A percentile compares a stretch with the other conserved stretches of the same genome.
phyloP scores from a whole-genome alignment of 2,797 vertebrate genomes.

The Crenuchus spilurus region DNA sequence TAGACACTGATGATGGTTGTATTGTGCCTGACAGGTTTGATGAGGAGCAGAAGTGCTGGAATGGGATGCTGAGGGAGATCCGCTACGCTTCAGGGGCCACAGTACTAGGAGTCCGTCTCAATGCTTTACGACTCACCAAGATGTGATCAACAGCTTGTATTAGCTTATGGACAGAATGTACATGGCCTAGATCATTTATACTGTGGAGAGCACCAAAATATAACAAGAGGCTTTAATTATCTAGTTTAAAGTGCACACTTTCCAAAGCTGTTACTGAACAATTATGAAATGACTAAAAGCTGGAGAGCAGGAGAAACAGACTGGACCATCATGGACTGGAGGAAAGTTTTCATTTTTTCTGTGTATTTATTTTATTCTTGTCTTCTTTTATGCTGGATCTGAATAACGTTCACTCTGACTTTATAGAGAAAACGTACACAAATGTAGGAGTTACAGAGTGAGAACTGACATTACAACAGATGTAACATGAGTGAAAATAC shows the following conservation, averaged over 20 bases:
- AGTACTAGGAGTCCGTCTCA: slow-evolving; percentile 85
- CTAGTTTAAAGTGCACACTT: not conserved
- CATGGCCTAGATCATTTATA: not conserved
- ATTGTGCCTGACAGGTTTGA: slow-evolving; percentile 79
- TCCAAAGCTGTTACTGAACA: not conserved
- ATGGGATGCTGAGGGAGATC: slow-evolving; percentile 90
- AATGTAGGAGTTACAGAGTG: not conserved
- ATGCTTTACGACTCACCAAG: slow-evolving; percentile 88
- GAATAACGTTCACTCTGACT: not conserved
- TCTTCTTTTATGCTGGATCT: slow-evolving; percentile 29
- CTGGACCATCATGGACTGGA: slow-evolving; percentile 1
- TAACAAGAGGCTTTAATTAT: not conserved
- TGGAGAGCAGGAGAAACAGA: slow-evolving; percentile 36
- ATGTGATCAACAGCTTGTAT: slow-evolving; percentile 77
- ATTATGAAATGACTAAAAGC: not conserved
- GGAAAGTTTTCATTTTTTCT: slow-evolving; percentile 17
- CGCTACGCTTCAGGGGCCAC: slow-evolving; percentile 86
- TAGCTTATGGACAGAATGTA: slow-evolving; percentile 45
- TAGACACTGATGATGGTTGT: not conserved
- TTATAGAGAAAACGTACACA: not conserved
- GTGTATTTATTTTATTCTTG: slow-evolving; percentile 24
- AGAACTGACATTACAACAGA: not conserved
- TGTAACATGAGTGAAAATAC: not conserved
- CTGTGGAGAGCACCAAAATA: slow-evolving; percentile 16
- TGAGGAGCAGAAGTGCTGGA: slow-evolving; percentile 87